These are phyloP conservation scores for Crocidura indochinensis DNA, from an alignment of 2,797 vertebrate species.

Conservation along the genomic window DNA sequence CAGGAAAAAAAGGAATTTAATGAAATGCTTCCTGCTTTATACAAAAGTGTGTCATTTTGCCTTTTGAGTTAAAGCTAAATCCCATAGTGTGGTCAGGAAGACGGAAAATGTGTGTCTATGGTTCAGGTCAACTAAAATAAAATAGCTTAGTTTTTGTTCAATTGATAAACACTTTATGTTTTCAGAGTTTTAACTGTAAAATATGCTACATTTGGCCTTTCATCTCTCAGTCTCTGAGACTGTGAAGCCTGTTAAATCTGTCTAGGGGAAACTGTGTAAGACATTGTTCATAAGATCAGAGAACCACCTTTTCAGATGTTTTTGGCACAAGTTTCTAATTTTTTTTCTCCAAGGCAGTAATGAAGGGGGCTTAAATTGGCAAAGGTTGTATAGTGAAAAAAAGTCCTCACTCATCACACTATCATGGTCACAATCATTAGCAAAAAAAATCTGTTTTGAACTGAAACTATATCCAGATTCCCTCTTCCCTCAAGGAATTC, in stretches of 20 bases:
- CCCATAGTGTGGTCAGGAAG: background rate
- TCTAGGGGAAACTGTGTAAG: constrained; percentile 6
- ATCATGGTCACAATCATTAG: constrained; percentile 55
- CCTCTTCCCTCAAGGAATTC: constrained; percentile 45
- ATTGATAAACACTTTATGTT: constrained; percentile 32
- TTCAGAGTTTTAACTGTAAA: constrained; percentile 35
- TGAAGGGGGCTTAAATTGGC: constrained; percentile 68
- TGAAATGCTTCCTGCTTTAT: background rate
- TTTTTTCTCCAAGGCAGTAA: constrained; percentile 67
- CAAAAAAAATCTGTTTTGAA: constrained; percentile 67
- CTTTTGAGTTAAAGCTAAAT: constrained; percentile 1
- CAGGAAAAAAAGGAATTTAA: background rate
- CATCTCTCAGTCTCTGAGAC: background rate
- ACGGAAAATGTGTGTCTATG: background rate
- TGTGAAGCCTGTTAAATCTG: background rate
- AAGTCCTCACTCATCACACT: constrained; percentile 46
- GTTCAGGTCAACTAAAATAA: constrained; percentile 27
- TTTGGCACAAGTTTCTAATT: background rate
- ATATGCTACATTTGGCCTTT: constrained; percentile 10
- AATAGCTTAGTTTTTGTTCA: background rate
- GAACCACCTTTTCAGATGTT: constrained; percentile 57
- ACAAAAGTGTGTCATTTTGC: constrained; percentile 15
- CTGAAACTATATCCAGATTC: constrained; percentile 63
- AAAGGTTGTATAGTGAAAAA: constrained; percentile 49
- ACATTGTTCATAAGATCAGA: constrained; percentile 39